These are phyloP conservation scores for Synanceia verrucosa DNA, from an alignment of 2,797 vertebrate genomes.

Conservation along the genomic window DNA sequence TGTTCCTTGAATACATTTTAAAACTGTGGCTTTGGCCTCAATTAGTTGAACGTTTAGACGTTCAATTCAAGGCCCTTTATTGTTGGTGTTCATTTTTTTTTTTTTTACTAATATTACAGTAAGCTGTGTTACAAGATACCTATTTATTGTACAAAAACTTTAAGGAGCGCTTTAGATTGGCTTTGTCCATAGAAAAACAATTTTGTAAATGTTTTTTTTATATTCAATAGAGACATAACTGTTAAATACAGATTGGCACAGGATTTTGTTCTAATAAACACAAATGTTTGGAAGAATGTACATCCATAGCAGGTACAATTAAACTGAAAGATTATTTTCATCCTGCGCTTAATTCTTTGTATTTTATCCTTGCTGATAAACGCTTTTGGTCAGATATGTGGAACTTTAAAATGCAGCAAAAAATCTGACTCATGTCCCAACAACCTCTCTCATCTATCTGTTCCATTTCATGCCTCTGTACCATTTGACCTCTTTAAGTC, in stretches of 20 bases:
- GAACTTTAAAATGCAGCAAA: neutral
- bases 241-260: neutral
- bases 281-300: neutral
- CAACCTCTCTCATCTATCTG: slow-evolving; percentile 25
- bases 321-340: neutral
- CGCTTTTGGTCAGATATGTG: neutral
- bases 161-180: neutral
- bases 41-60: slow-evolving; percentile 71
- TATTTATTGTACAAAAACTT: slow-evolving; percentile 6
- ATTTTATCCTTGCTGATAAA: neutral
- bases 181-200: neutral
- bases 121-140: slow-evolving; percentile 17
- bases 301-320: neutral
- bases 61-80: slow-evolving; percentile 61
- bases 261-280: neutral
- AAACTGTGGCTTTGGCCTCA: slow-evolving; percentile 80
- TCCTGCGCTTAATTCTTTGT: neutral
- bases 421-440: slow-evolving; percentile 21
- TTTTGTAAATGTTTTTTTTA: neutral
- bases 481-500: slow-evolving; percentile 75
- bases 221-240: neutral
- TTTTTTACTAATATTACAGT: slow-evolving; percentile 27
- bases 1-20: slow-evolving; percentile 73
- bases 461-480: slow-evolving; percentile 53
- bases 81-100: too few relatives aligned